A percentile compares a stretch with the other conserved stretches of the same genome.
These are phyloP conservation scores for Tuberolachnus salignus DNA, from an alignment of 2,888 invertebrate species.

Conservation along the genomic window DNA sequence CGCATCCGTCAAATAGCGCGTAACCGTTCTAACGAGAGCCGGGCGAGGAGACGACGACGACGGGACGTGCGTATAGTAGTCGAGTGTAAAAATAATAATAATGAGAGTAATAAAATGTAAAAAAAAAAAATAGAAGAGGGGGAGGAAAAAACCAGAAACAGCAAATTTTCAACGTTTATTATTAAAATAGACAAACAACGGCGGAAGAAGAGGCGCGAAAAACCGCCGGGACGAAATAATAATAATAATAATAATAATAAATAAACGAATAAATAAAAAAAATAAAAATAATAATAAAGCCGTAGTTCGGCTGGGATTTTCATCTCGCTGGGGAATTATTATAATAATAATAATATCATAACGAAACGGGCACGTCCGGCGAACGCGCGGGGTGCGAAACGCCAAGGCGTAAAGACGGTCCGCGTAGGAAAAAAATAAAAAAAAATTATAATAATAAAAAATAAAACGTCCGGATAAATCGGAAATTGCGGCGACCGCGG, in stretches of 20 bases:
- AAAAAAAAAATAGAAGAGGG: constrained; percentile 6
- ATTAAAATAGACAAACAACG: not conserved
- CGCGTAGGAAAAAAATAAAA: constrained; percentile 11
- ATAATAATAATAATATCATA: no score
- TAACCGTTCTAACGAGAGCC: constrained; percentile 38
- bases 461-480: constrained; percentile 39
- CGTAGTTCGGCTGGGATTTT: constrained; percentile 1
- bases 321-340: no score
- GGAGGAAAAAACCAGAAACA: not conserved
- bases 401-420: not conserved
- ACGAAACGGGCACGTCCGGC: not conserved
- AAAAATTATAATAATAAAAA: no score
- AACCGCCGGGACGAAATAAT: not conserved
- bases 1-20: constrained; percentile 50
- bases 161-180: constrained; percentile 11
- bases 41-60: not conserved
- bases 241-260: constrained; percentile 7
- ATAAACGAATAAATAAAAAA: no score
- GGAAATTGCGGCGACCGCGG: constrained; percentile 39
- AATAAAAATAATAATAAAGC: constrained; percentile 19
- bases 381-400: not conserved
- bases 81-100: no score
- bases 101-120: no score
- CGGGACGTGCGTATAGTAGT: not conserved
- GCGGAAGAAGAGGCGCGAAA: not conserved